Percentiles rank a stretch among this genome's conserved stretches.
Evolutionary conservation across 2,888 invertebrate genomes (phyloP).

Genomic region (Lamellibrachia columna): DNA sequence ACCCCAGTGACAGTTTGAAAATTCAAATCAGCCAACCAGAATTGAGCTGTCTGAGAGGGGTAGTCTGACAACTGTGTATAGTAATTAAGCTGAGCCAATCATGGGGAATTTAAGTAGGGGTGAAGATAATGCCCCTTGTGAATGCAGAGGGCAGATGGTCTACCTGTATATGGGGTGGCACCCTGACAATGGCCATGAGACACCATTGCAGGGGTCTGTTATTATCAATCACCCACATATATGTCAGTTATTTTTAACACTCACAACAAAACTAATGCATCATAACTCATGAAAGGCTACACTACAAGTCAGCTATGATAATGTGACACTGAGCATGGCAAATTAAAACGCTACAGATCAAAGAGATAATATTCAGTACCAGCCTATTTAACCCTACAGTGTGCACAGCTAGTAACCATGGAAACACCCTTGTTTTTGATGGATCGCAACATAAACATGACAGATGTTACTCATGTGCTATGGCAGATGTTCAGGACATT

Average conservation of each 20-base stretch:
- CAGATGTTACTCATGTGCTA: background rate
- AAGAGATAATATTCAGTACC: background rate
- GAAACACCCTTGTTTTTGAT: background rate
- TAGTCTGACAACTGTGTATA: background rate
- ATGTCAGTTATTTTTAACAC: slow-evolving; percentile 3
- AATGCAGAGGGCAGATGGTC: background rate
- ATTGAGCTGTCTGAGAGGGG: background rate
- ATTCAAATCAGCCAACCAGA: background rate
- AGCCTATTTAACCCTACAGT: background rate
- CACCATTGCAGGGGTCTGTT: background rate
- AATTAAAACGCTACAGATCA: background rate
- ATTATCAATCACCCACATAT: background rate
- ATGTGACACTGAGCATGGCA: background rate
- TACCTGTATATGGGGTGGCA: background rate
- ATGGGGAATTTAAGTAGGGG: background rate
- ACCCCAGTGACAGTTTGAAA: slow-evolving; percentile 8
- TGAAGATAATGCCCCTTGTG: background rate
- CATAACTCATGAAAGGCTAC: background rate
- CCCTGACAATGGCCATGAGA: background rate
- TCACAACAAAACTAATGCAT: background rate
- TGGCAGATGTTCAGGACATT: background rate
- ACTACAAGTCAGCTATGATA: background rate
- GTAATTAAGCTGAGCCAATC: slow-evolving; percentile 12
- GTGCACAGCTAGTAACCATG: background rate
- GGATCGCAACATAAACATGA: background rate